Evolutionary conservation across 2,113 vertebrate genomes (phyloP), one percentile per base, ranked within the genome.

Genomic region (Chelonoidis abingdonii): DNA sequence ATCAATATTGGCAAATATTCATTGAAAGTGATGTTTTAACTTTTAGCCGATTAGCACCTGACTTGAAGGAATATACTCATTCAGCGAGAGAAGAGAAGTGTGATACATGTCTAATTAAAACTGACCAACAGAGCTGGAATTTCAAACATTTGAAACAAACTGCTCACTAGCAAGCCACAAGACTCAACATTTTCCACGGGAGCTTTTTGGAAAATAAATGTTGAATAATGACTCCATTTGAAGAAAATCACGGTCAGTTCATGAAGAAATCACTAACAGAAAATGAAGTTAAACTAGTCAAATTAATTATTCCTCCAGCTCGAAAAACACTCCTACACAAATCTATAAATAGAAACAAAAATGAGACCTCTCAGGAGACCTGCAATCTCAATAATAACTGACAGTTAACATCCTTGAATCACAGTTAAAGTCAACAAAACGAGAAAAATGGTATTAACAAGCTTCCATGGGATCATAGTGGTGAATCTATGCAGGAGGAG

Each of bases 271-370:
- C 81, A 41, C 85, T 47, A 90, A 96, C 81, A 88, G 84, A 95
- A 97, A 92, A 86, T 84, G 89, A 93, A 90, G 96, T 89, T 93
- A 95, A 93, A 83, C 84, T 88, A 86, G 86, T 91, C 91, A 92
- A 72, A 88, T 92, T 84, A 88, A 92, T 92, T 88, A 80, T 92
- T 97, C 87, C 84, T 97, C 88, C 92, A 91, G 80, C 88, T 94
- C 79, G 38, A 95, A 92, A 93, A 96, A 91, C 96, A 94, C 78
- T 93, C 87, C 87, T 38, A 4, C 29, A 57, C 87, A 85, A 94
- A 84, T 44, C 84, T 88, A 92, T 93, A 92, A 92, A 81, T 72
- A 80, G 38, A 89, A 79, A 84, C 29, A 88, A 52, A 90, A 86
- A 88, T 79, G 83, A 87, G 83, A 49, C 91, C 83, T 2, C 0